Conservation (phyloP, 2,113 vertebrate genomes). For the Chrysochloris asiatica region DNA sequence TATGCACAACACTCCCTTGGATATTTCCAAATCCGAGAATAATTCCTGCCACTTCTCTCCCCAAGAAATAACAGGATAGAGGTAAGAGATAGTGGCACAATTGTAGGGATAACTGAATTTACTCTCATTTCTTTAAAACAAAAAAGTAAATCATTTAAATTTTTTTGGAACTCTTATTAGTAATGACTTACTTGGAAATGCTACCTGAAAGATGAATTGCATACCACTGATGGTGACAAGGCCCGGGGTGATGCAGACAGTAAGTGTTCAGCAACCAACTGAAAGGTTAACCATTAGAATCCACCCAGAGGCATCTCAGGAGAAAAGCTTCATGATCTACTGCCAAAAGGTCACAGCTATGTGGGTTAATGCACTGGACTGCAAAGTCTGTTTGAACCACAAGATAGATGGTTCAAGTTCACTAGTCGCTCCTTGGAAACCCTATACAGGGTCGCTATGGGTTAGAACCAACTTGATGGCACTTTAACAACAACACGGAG, state of each 20-base stretch:
- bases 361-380: no score
- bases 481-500: no score
- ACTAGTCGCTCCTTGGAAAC: no score
- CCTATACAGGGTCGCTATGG: no score
- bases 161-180: neutral
- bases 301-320: neutral
- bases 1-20: neutral
- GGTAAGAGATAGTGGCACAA: neutral
- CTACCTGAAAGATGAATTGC: no score
- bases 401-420: no score
- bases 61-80: neutral
- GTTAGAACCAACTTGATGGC: no score
- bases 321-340: neutral
- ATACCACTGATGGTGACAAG: neutral
- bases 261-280: neutral
- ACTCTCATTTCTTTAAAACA: slow-evolving; percentile 1
- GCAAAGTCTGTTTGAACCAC: no score
- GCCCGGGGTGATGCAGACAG: neutral
- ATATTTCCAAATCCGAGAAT: neutral
- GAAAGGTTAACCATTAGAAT: neutral
- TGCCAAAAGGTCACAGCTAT: neutral
- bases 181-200: neutral
- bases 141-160: neutral
- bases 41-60: neutral
- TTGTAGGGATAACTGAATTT: neutral